Evolutionary conservation across 2,113 vertebrate species (phyloP).

Genomic region (Scytalopus superciliaris): DNA sequence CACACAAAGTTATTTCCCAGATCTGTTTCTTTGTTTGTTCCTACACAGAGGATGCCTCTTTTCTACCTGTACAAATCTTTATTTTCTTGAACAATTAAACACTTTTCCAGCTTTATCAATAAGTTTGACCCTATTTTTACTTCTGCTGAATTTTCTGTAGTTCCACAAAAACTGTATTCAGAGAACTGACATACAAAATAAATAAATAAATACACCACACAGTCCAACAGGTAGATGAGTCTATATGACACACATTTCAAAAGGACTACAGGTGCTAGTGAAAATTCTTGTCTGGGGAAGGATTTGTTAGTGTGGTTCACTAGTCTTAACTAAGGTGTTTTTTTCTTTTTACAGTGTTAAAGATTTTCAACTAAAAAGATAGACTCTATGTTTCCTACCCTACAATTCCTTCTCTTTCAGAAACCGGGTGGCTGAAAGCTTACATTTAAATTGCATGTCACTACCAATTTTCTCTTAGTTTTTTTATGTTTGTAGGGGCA

Average conservation of each 20-base stretch:
- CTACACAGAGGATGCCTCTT: neutral
- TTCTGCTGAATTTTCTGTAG: neutral
- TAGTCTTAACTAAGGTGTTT: neutral
- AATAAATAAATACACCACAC: neutral
- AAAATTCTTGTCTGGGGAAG: neutral
- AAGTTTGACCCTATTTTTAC: neutral
- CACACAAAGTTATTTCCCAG: neutral
- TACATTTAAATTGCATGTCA: neutral
- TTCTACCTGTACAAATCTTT: neutral
- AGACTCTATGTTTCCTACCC: neutral
- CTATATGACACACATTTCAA: neutral
- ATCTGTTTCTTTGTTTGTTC: neutral
- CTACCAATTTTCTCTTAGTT: neutral
- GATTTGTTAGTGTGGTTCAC: neutral
- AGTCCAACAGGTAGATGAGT: neutral
- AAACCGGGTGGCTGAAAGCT: neutral
- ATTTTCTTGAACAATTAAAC: neutral
- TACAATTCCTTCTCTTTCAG: neutral
- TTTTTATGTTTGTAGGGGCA: neutral
- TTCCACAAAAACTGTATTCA: neutral
- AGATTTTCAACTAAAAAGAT: neutral
- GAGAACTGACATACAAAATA: neutral
- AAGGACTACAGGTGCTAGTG: fast-evolving
- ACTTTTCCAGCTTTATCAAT: neutral
- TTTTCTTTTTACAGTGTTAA: neutral